These are phyloP conservation scores for Dryoscopus gambensis DNA, from an alignment of 2,113 vertebrate genomes.

Conservation along the genomic window DNA sequence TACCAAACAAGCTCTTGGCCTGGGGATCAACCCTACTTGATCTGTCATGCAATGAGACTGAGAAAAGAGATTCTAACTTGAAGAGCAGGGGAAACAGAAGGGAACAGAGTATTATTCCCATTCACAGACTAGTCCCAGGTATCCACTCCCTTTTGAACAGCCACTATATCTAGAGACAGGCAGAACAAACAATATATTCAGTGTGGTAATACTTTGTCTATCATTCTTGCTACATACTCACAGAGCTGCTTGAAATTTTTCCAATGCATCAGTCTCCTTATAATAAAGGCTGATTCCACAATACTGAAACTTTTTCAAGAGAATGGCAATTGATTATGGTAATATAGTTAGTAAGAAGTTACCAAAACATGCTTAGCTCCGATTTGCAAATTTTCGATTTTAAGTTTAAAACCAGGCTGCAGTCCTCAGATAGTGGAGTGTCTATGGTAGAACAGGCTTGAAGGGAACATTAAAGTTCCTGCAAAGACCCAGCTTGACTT, in stretches of 20 bases:
- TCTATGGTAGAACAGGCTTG: background rate
- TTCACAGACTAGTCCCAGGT: background rate
- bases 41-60: background rate
- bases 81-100: background rate
- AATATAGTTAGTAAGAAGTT: background rate
- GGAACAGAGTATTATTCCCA: background rate
- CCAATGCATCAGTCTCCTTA: background rate
- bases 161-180: background rate
- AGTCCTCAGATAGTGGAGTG: background rate
- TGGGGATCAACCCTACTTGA: background rate
- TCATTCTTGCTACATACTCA: background rate
- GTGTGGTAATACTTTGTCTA: background rate
- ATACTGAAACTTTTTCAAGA: background rate
- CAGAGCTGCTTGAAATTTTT: background rate
- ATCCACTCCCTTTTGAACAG: background rate
- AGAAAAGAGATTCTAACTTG: background rate
- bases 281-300: background rate
- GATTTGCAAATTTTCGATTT: background rate
- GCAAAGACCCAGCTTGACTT: background rate
- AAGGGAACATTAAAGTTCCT: background rate
- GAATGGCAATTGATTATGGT: background rate
- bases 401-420: background rate
- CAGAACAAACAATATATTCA: background rate
- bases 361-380: background rate
- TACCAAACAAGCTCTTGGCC: background rate